Percentiles rank a stretch among this genome's conserved stretches.
Evolutionary conservation across 2,113 vertebrate species (phyloP).

Genomic region (Phylloscopus trochiloides): DNA sequence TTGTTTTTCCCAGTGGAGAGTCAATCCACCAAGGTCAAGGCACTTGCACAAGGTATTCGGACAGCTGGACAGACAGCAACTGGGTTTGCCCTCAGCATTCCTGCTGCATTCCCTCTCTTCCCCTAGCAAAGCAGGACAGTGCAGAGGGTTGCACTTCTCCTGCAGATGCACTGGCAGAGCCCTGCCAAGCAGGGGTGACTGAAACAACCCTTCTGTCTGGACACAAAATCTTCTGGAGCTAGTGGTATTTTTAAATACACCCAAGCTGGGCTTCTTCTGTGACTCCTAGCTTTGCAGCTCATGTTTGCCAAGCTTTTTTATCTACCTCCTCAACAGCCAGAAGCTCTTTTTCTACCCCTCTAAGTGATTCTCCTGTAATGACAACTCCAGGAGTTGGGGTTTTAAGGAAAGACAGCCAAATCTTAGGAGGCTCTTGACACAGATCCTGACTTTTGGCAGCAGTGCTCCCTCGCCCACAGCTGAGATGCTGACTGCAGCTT

Average conservation of each 20-base stretch:
- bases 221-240: not conserved
- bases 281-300: not conserved
- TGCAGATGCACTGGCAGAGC: not conserved
- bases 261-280: not conserved
- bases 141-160: not conserved
- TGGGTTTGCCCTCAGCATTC: not conserved
- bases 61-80: not conserved
- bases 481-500: not conserved
- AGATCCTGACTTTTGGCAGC: conserved; percentile 37
- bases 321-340: not conserved
- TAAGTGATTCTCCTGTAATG: not conserved
- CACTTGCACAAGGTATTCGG: not conserved
- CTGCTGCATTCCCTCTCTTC: not conserved
- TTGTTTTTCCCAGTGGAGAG: not conserved
- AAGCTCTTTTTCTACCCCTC: not conserved
- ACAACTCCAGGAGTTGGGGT: conserved; percentile 5
- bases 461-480: not conserved
- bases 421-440: not conserved
- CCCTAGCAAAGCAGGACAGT: not conserved
- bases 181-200: not conserved
- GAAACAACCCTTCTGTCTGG: not conserved
- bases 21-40: not conserved
- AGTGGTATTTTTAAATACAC: not conserved
- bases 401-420: conserved; percentile 9
- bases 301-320: not conserved